phyloP scores from a whole-genome alignment of 2,113 vertebrate species.

The Larimichthys polyactis region DNA sequence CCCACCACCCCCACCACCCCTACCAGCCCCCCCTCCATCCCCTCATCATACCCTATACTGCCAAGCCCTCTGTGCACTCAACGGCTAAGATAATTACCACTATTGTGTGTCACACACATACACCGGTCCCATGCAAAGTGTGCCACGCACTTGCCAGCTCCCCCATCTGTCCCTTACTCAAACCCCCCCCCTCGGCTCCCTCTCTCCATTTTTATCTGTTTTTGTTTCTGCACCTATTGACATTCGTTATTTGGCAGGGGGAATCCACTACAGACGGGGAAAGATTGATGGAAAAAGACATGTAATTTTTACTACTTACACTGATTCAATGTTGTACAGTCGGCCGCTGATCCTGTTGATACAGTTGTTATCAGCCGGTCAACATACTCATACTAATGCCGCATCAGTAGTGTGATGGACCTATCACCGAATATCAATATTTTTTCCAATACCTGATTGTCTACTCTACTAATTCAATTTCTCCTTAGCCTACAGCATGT shows the following conservation, averaged over 20 bases:
- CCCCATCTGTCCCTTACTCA: slow-evolving; percentile 75
- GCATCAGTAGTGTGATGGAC: slow-evolving; percentile 25
- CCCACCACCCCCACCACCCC: slow-evolving; percentile 51
- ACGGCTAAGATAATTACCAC: slow-evolving; percentile 86
- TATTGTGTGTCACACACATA: slow-evolving; percentile 79
- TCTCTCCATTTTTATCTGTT: slow-evolving; percentile 46
- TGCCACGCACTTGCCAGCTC: slow-evolving; percentile 76
- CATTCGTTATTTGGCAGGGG: slow-evolving; percentile 42
- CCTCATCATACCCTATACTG: slow-evolving; percentile 73
- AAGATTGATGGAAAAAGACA: slow-evolving; percentile 20
- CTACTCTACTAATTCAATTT: background rate
- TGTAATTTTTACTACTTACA: slow-evolving; percentile 31
- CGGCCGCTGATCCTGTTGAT: slow-evolving; percentile 6
- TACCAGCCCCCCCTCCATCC: slow-evolving; percentile 36
- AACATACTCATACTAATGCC: slow-evolving; percentile 1
- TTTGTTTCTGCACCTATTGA: slow-evolving; percentile 60
- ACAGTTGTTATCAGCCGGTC: background rate
- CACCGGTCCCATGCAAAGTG: slow-evolving; percentile 69
- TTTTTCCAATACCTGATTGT: slow-evolving; percentile 21
- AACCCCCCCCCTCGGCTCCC: slow-evolving; percentile 27
- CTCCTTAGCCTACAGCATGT: background rate
- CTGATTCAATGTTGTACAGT: slow-evolving; percentile 24
- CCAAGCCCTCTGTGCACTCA: slow-evolving; percentile 79
- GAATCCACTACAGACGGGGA: slow-evolving; percentile 29
- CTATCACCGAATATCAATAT: slow-evolving; percentile 59